These are phyloP conservation scores for Cebidichthys violaceus DNA, from an alignment of 2,113 vertebrate genomes.

Conservation along the genomic window DNA sequence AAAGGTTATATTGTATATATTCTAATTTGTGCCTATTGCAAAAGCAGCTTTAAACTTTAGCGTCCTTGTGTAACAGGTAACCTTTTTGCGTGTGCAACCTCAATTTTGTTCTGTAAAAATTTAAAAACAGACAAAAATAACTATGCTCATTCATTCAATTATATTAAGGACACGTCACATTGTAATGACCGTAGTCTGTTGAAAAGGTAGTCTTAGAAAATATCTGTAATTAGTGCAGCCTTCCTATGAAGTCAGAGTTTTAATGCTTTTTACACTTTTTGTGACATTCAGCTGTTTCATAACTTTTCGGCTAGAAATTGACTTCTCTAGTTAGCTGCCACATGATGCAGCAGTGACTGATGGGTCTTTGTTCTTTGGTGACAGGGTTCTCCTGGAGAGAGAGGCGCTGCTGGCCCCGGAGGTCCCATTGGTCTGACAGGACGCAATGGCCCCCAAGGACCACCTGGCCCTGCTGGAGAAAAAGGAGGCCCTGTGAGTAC, in stretches of 20 bases:
- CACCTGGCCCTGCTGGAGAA: constrained; percentile 95
- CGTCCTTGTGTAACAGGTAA: not conserved
- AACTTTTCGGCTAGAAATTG: constrained; percentile 1
- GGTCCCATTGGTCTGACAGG: constrained; percentile 96
- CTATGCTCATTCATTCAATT: not conserved
- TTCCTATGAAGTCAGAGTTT: not conserved
- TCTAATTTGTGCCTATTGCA: not conserved
- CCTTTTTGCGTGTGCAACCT: not conserved
- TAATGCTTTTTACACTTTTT: not conserved
- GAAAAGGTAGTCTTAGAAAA: not conserved
- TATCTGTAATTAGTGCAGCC: not conserved
- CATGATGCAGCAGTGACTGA: constrained; percentile 21
- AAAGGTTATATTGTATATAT: not conserved
- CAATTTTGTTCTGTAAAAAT: not conserved
- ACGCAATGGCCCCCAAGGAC: constrained; percentile 94
- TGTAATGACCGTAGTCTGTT: not conserved
- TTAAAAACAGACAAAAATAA: not conserved
- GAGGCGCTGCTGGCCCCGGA: constrained; percentile 92
- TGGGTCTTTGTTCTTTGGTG: constrained; percentile 20
- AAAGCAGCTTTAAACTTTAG: not conserved
- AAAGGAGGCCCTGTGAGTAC: constrained; percentile 95
- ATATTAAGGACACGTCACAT: not conserved
- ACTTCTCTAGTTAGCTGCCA: not conserved
- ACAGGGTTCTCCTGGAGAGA: constrained; percentile 96
- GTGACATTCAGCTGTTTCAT: not conserved